Evolutionary conservation across 2,113 vertebrate genomes (phyloP).

Genomic region (Brachyhypopomus occidentalis): DNA sequence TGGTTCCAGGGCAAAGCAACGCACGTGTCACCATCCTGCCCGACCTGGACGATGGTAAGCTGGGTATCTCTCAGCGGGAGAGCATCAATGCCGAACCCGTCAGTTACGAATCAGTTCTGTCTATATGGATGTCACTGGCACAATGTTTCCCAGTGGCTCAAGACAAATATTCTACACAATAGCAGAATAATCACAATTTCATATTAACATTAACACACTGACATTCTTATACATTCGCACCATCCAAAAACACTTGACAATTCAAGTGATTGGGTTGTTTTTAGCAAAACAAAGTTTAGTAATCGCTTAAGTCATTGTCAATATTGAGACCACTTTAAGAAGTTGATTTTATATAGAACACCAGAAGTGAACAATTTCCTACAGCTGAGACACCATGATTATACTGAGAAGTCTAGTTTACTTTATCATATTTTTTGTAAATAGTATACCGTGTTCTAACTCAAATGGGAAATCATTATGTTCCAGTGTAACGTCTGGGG

Average conservation of each 20-base stretch:
- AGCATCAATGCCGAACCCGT: not conserved
- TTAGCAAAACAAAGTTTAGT: not conserved
- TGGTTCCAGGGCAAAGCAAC: conserved; percentile 78
- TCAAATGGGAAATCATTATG: conserved; percentile 28
- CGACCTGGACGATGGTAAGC: conserved; percentile 87
- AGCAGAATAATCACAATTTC: not conserved
- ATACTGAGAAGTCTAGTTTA: conserved; percentile 15
- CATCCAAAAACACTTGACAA: no score
- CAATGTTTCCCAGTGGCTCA: not conserved
- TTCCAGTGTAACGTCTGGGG: conserved; percentile 21
- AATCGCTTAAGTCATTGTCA: not conserved
- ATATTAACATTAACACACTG: not conserved
- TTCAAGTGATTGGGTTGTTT: not conserved
- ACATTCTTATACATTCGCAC: no score
- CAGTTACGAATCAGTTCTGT: not conserved
- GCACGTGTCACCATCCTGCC: conserved; percentile 79
- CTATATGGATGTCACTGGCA: not conserved
- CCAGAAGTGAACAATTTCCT: not conserved
- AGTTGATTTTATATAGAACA: not conserved
- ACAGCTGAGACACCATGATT: conserved; percentile 33
- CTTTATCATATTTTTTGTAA: conserved; percentile 5
- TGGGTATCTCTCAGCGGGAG: not conserved
- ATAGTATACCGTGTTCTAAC: no score
- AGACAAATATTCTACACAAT: not conserved
- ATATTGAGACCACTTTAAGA: not conserved